Conservation (phyloP, 2,888 invertebrate species). For the Lasioglossum pauxillum region DNA sequence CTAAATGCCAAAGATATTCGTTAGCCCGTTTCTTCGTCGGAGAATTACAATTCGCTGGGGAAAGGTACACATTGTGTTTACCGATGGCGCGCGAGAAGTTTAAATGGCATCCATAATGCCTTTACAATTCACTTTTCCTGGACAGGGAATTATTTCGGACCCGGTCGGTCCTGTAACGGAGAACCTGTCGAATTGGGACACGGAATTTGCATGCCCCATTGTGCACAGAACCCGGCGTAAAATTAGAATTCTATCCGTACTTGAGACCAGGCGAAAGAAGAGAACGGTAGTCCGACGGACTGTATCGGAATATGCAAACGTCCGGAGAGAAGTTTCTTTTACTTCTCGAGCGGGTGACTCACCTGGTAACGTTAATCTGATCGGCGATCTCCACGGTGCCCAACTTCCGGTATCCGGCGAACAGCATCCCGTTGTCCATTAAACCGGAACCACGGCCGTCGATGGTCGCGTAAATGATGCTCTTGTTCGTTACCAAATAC, state of each 20-base stretch:
- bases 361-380: conserved; percentile 94
- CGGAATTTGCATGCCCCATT: conserved; percentile 4
- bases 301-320: conserved; percentile 37
- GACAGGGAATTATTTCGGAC: neutral
- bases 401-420: conserved; percentile 92
- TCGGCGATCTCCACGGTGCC: conserved; percentile 97
- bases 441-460: conserved; percentile 96
- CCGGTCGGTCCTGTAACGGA: neutral
- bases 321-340: neutral
- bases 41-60: neutral
- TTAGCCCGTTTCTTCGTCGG: neutral
- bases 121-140: neutral
- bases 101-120: neutral
- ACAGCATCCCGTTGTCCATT: conserved; percentile 93
- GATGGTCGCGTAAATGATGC: conserved; percentile 94
- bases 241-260: conserved; percentile 43
- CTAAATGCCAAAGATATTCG: neutral
- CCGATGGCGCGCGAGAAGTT: neutral
- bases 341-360: conserved; percentile 65
- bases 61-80: neutral
- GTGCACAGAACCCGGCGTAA: neutral
- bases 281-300: neutral
- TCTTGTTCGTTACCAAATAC: conserved; percentile 93
- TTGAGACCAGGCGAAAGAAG: neutral
- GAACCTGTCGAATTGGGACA: conserved; percentile 2